Base-by-base conservation (phyloP, 2,888 invertebrate genomes). In the Drosophila histrio region DNA sequence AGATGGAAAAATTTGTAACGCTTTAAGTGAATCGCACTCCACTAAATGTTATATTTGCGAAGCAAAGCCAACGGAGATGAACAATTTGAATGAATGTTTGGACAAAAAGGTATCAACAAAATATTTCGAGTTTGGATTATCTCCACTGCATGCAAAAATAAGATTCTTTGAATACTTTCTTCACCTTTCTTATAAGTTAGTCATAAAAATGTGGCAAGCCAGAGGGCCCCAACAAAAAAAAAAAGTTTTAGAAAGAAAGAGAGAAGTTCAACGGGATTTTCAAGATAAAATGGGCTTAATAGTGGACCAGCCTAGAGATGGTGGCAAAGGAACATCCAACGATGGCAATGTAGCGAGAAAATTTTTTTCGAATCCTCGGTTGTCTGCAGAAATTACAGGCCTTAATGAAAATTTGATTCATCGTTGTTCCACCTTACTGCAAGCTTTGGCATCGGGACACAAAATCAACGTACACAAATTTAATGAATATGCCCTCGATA, bases 1-100 rank as follows among this genome's bases (percentile, higher is more conserved):
- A 7, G 57, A 76, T 69, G 62, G 72, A 7, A 68, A 72, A 59
- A 54, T 72, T 34, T 76, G 72, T 49, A 71, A 69, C 61, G 66
- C 63, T 36, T 38, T 69, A 66, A 70, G 44, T 52, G 47, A 62
- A 60, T 62, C 65, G n/a, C 50, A 65, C 38, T 65, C 67, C 49
- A 30, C 56, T 52, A 72, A 65, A 17, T 70, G 69, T 46, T 64
- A 61, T 34, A 69, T 69, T 41, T 63, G 69, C 15, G 30, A 52
- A 26, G 62, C 71, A 5, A 75, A 49, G 52, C 63, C 69, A n/a
- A 65, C 49, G 7, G 52, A 65, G 39, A 71, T 70, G 36, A 62
- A 67, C 49, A 58, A 66, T 28, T 36, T 62, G 34, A 50, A 60
- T 17, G 58, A 58, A 43, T 68, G 67, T 24, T 24, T 46, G 41